Evolutionary conservation across 2,797 vertebrate species (phyloP).

Genomic region (Sorex maritimensis): DNA sequence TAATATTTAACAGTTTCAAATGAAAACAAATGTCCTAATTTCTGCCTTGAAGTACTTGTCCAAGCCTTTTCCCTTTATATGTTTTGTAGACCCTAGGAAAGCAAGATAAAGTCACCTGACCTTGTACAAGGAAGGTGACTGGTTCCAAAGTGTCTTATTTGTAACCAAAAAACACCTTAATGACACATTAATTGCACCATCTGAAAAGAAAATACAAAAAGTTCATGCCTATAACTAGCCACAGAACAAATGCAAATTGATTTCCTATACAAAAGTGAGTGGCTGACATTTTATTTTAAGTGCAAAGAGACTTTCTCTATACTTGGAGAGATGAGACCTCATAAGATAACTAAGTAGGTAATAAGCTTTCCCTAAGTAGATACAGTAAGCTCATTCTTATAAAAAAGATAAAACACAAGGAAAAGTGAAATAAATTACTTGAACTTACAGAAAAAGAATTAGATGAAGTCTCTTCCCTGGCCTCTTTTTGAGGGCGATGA

Average conservation of each 20-base stretch:
- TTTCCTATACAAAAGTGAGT: constrained; percentile 14
- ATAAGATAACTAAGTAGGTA: background rate
- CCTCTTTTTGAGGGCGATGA: constrained; percentile 50
- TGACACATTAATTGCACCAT: background rate
- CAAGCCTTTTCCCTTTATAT: accelerated
- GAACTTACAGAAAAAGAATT: constrained; percentile 17
- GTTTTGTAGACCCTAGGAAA: constrained; percentile 1
- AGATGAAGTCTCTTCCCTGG: background rate
- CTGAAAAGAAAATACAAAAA: background rate
- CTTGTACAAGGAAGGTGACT: constrained; percentile 37
- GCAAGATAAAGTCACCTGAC: constrained; percentile 8
- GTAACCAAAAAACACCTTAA: background rate
- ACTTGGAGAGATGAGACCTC: background rate
- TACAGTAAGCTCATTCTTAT: constrained; percentile 23
- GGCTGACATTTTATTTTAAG: constrained; percentile 2
- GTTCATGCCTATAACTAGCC: background rate
- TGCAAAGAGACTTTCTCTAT: constrained; percentile 24
- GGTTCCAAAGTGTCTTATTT: background rate
- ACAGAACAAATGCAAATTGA: constrained; percentile 30
- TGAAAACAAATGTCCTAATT: constrained; percentile 18
- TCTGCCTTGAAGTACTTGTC: constrained; percentile 17
- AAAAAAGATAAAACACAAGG: constrained; percentile 20
- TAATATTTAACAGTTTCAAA: constrained; percentile 41
- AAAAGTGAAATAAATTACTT: constrained; percentile 68
- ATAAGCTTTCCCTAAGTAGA: background rate